Evolutionary conservation across 2,797 vertebrate species (phyloP), one percentile per base, ranked within the genome.

Genomic region (Rhinatrema bivittatum): DNA sequence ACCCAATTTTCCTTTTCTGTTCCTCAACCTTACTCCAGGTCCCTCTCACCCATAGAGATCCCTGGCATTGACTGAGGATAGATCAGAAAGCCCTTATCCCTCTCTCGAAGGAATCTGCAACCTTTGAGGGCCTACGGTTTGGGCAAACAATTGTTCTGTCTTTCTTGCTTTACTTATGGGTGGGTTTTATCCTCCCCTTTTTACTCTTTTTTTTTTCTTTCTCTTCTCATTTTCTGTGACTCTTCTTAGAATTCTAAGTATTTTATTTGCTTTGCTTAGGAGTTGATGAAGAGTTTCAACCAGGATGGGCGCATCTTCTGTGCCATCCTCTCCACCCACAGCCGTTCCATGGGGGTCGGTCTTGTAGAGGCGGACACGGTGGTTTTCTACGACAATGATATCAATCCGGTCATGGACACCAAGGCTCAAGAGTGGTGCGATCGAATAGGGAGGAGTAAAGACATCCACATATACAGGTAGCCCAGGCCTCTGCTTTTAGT

Each of bases 401-500:
- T 93, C 31, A 90, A 93, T 58, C 91, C 91, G 5, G 90, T 87
- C 65, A 87, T 91, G 82, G 91, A 94, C 3, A 76, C 80, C 15
- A 86, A 82, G 58, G 89, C 88, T 1, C 91, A 93, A 63, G 86
- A 90, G 40, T 93, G 89, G 87, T 94, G 91, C 13, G 90, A 93
- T 53, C 78, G 81, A 52, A 88, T 94, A 1, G 90, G 89, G 5
- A 84, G 88, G 16, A 84, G 86, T 45, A 90, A 88, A 54, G 90
- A 94, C 32, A 86, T 94, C 51, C 91, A 94, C 58, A 87, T 93
- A 32, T 94, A 93, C 72, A 87, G 91, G 91, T 94, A 47, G 13
- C 33, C 9, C 23, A 6, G 20, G 16, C 9, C 11, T 20, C 7
- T n/a, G n/a, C n/a, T n/a, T n/a, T n/a, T n/a, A n/a, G n/a, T n/a